Percentiles rank a stretch among this genome's conserved stretches.
phyloP scores from a whole-genome alignment of 2,888 invertebrate species.

The Camptogramma bilineatum region DNA sequence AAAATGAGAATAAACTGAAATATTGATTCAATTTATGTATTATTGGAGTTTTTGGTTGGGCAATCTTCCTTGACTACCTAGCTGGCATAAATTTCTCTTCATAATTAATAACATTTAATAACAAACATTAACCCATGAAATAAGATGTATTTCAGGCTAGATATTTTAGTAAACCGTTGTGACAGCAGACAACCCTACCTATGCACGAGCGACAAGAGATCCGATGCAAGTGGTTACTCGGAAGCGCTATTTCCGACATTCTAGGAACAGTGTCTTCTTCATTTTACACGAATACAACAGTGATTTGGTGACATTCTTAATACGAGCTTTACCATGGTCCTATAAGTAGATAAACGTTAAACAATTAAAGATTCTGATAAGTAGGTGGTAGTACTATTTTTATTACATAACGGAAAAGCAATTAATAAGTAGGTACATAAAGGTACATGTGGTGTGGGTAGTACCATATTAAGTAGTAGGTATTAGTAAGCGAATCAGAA shows the following conservation, averaged over 20 bases:
- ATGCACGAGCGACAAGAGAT: slow-evolving; percentile 68
- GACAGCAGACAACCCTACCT: slow-evolving; percentile 33
- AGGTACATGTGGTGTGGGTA: no score
- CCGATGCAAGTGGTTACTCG: slow-evolving; percentile 76
- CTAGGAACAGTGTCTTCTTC: slow-evolving; percentile 68
- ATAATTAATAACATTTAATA: no score
- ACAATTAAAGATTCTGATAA: background rate
- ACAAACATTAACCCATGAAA: background rate
- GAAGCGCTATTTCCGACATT: slow-evolving; percentile 81
- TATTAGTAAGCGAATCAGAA: no score
- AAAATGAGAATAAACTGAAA: background rate
- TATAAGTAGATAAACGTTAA: no score
- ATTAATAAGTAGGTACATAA: no score
- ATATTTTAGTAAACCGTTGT: background rate
- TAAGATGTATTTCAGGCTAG: background rate
- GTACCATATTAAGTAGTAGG: no score
- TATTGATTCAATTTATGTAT: background rate
- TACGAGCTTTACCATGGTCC: slow-evolving; percentile 5
- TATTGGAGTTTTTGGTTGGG: background rate
- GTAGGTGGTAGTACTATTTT: background rate
- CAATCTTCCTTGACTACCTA: no score
- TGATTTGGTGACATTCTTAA: slow-evolving; percentile 13
- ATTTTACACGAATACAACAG: slow-evolving; percentile 39
- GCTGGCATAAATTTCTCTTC: no score
- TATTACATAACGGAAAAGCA: no score